These are phyloP conservation scores for Centropus bengalensis DNA, from an alignment of 2,113 vertebrate genomes.

Conservation along the genomic window DNA sequence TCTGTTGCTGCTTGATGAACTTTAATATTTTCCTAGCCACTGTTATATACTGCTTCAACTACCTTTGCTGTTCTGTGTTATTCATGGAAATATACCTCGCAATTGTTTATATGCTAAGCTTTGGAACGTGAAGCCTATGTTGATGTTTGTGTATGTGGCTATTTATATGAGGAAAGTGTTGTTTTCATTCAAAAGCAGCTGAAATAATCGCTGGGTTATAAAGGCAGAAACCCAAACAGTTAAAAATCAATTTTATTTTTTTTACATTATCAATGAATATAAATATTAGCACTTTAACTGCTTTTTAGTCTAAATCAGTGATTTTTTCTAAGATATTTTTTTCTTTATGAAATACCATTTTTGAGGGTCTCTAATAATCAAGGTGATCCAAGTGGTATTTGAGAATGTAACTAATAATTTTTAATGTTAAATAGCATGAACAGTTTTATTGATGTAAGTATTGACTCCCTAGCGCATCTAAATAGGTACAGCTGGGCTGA, in stretches of 20 bases:
- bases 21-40: not conserved
- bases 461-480: rapidly evolving
- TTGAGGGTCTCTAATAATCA: not conserved
- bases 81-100: not conserved
- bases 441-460: not conserved
- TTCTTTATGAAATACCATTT: not conserved
- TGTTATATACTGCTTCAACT: not conserved
- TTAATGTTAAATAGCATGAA: not conserved
- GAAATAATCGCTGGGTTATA: not conserved
- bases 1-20: not conserved
- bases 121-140: not conserved
- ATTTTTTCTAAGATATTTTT: not conserved
- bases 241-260: not conserved
- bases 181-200: not conserved
- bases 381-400: not conserved
- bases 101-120: not conserved
- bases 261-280: not conserved
- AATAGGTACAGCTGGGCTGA: not conserved
- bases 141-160: not conserved
- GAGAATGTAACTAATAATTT: not conserved
- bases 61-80: not conserved
- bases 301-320: not conserved
- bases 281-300: not conserved
- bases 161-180: not conserved
- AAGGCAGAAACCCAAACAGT: not conserved